Conservation (phyloP, 1,140 invertebrate genomes). For the Eubasilissa regina region DNA sequence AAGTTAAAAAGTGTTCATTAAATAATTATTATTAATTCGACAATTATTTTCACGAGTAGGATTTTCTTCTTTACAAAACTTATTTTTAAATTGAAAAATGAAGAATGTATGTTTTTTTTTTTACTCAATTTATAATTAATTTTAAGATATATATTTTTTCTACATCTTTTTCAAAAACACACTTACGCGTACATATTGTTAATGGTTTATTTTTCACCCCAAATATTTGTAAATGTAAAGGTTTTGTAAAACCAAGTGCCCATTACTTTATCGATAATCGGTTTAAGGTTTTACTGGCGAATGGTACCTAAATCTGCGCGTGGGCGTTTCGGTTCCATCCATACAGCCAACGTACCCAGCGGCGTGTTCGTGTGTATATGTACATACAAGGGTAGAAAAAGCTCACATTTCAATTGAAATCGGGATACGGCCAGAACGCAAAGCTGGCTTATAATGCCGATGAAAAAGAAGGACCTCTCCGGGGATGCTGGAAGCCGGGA, state of each 20-base stretch:
- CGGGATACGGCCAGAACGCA: not conserved
- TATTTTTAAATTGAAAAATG: no score
- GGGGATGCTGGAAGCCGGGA: no score
- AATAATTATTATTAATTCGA: no score
- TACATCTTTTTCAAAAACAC: no score
- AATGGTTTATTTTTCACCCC: no score
- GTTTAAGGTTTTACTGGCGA: conserved; percentile 8
- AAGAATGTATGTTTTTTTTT: no score
- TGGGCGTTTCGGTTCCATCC: not conserved
- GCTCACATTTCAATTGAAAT: conserved; percentile 20
- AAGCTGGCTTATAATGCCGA: conserved; percentile 2
- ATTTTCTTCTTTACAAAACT: no score
- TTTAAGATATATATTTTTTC: no score
- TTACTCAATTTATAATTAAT: no score
- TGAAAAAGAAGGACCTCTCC: conserved; percentile 5
- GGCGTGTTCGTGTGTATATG: not conserved
- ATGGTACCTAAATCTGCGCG: conserved; percentile 11
- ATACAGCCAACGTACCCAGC: not conserved
- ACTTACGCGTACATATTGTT: no score
- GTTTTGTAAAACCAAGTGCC: conserved; percentile 5
- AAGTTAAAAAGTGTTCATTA: no score
- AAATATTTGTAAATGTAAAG: not conserved
- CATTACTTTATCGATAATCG: conserved; percentile 22
- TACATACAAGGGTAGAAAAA: not conserved
- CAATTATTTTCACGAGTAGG: no score